These are phyloP conservation scores for Calypte anna DNA, from an alignment of 2,113 vertebrate genomes.

Conservation along the genomic window DNA sequence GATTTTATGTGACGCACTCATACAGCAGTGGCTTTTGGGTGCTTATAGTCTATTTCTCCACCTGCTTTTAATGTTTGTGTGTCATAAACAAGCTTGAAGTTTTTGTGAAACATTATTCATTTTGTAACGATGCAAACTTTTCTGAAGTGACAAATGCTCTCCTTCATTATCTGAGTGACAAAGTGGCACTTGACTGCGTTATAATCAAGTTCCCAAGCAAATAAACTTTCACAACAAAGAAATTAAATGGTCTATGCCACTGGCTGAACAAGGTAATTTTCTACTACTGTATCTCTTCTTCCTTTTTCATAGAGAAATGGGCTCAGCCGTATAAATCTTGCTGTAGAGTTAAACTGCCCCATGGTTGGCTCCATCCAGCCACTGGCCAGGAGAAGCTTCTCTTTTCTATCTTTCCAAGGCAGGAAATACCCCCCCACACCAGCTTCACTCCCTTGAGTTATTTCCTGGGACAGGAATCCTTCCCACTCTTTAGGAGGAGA, in stretches of 20 bases:
- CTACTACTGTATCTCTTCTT: neutral
- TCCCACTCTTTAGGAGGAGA: neutral
- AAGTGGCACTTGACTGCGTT: neutral
- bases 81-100: neutral
- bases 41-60: neutral
- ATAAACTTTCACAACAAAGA: neutral
- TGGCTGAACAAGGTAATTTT: neutral
- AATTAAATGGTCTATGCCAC: neutral
- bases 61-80: neutral
- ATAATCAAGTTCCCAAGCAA: neutral
- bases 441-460: accelerated
- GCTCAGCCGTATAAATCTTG: neutral
- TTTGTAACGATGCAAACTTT: neutral
- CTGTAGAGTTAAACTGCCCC: neutral
- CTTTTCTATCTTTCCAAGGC: neutral
- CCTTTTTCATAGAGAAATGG: neutral
- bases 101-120: neutral
- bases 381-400: neutral
- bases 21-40: neutral
- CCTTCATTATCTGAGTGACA: neutral
- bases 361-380: neutral
- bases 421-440: neutral
- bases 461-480: neutral
- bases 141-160: neutral
- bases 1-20: neutral